Percentiles rank a stretch among this genome's conserved stretches.
Conservation (phyloP, 92 coral and sea anemone genomes). For the Siderastrea siderea region DNA sequence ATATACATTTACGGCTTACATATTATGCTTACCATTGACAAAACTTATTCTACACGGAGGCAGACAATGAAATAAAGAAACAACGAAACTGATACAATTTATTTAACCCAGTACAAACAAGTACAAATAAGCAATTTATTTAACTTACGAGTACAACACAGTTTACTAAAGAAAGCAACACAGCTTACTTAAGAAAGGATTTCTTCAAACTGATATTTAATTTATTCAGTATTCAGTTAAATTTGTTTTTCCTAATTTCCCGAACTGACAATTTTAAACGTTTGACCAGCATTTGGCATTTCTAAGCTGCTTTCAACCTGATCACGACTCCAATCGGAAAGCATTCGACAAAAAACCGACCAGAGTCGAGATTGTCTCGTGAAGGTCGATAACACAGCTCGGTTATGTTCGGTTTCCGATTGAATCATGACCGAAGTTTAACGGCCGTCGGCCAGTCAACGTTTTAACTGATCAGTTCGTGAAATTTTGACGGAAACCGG, state of each 20-base stretch:
- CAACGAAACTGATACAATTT: too few species aligned
- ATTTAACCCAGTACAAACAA: too few species aligned
- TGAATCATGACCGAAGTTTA: not conserved
- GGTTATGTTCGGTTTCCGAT: not conserved
- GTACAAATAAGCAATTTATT: too few species aligned
- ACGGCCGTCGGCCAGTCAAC: not conserved
- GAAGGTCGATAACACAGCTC: not conserved
- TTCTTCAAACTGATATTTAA: too few species aligned
- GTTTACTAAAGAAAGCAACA: too few species aligned
- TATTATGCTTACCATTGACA: too few species aligned
- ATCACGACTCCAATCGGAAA: not conserved
- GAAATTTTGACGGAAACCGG: not conserved
- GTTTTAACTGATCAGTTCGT: not conserved
- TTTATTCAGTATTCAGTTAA: not conserved
- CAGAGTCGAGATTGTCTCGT: too few species aligned
- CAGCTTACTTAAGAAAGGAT: too few species aligned
- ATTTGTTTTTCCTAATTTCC: not conserved
- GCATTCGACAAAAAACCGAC: too few species aligned
- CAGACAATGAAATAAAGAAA: too few species aligned
- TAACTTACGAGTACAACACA: too few species aligned
- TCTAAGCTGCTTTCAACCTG: slow-evolving; percentile 16
- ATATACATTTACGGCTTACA: not conserved
- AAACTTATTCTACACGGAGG: too few species aligned
- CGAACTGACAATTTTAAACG: not conserved
- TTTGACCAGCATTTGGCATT: not conserved